phyloP scores from a whole-genome alignment of 2,797 vertebrate species.

The Balearica regulorum region DNA sequence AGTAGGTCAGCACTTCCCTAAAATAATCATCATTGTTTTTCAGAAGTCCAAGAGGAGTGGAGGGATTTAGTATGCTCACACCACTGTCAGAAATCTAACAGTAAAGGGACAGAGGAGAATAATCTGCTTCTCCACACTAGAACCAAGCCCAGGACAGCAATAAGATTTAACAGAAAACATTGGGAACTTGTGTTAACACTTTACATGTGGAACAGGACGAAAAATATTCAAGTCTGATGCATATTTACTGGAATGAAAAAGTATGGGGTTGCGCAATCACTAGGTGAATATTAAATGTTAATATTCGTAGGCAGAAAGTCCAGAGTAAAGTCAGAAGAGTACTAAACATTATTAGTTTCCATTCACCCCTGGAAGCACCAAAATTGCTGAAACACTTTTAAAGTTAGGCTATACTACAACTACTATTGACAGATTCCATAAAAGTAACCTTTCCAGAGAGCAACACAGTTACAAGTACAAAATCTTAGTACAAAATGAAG shows the following conservation, averaged over 20 bases:
- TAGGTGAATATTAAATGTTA: background rate
- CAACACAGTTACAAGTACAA: background rate
- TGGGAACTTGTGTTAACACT: background rate
- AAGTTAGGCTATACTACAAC: background rate
- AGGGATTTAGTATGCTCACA: background rate
- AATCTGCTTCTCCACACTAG: background rate
- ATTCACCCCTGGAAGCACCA: background rate
- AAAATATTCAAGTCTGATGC: background rate
- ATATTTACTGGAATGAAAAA: background rate
- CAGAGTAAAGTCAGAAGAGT: background rate
- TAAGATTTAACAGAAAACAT: background rate
- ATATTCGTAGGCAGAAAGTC: background rate
- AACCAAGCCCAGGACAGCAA: background rate
- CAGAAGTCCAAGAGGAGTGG: background rate
- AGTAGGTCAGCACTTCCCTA: constrained; percentile 7
- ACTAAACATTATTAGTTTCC: background rate
- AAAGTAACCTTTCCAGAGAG: background rate
- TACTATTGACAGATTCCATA: background rate
- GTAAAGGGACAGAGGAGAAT: background rate
- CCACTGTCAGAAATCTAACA: background rate
- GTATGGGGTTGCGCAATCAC: background rate
- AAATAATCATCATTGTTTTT: constrained; percentile 41
- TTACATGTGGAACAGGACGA: background rate
- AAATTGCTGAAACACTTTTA: background rate
- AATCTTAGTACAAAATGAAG: background rate